A percentile compares a stretch with the other conserved stretches of the same genome.
These are phyloP conservation scores for Synergus gifuensis DNA, from an alignment of 2,888 invertebrate species.

Conservation along the genomic window DNA sequence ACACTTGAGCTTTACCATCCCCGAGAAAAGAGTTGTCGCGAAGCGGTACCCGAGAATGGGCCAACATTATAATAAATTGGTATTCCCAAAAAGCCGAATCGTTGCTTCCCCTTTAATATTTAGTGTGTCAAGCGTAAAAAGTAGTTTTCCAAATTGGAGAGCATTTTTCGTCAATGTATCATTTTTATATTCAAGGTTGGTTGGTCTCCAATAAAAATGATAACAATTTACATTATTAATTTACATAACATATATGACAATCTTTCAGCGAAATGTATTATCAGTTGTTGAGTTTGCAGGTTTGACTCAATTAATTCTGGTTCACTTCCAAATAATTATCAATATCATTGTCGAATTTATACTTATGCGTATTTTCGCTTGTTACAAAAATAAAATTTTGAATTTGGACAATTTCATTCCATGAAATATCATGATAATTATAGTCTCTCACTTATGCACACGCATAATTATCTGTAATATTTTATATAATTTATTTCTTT, in stretches of 20 bases:
- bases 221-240: neutral
- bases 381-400: too few relatives aligned
- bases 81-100: constrained; percentile 48
- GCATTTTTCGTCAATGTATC: too few relatives aligned
- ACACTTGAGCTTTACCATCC: constrained; percentile 61
- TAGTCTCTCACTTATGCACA: neutral
- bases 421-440: neutral
- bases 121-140: neutral
- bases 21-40: constrained; percentile 59
- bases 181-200: neutral
- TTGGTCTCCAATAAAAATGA: neutral
- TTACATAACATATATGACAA: neutral
- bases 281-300: neutral
- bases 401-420: too few relatives aligned
- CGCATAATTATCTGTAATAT: neutral
- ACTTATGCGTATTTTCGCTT: too few relatives aligned
- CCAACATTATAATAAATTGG: constrained; percentile 58
- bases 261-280: neutral
- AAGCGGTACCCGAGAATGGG: constrained; percentile 49
- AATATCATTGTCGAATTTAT: too few relatives aligned
- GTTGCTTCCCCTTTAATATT: neutral
- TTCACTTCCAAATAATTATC: neutral
- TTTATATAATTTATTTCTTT: neutral
- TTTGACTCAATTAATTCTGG: constrained; percentile 8
- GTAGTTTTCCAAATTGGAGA: neutral